Evolutionary conservation across 2,888 invertebrate genomes (phyloP).

Genomic region (Eupithecia subfuscata): DNA sequence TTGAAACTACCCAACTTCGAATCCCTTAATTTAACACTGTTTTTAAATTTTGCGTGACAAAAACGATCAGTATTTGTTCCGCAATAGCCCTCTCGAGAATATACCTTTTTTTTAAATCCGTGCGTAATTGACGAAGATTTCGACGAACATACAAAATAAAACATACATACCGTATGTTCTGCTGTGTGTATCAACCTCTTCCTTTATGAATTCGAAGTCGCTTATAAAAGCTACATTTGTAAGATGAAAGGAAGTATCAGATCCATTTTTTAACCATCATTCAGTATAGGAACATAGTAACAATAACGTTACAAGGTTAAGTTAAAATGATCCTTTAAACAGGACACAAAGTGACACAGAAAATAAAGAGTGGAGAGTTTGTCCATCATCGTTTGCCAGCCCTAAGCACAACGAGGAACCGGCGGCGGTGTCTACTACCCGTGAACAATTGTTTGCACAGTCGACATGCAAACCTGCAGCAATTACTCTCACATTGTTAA

Average conservation of each 20-base stretch:
- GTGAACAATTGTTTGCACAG: slow-evolving; percentile 48
- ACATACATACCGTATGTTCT: too few species aligned
- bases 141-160: too few species aligned
- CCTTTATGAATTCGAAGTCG: too few species aligned
- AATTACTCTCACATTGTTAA: slow-evolving; percentile 5
- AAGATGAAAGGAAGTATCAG: not conserved
- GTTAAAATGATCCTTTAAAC: not conserved
- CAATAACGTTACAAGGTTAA: not conserved
- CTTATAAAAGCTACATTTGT: too few species aligned
- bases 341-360: not conserved
- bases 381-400: slow-evolving; percentile 8
- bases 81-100: too few species aligned
- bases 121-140: too few species aligned
- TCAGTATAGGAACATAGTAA: not conserved
- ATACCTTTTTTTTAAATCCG: too few species aligned
- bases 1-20: too few species aligned
- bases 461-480: slow-evolving; percentile 18
- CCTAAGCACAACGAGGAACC: slow-evolving; percentile 22
- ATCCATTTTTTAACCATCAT: not conserved
- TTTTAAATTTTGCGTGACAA: too few species aligned
- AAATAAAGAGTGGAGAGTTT: not conserved
- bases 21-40: too few species aligned
- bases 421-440: slow-evolving; percentile 39
- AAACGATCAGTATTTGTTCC: too few species aligned
- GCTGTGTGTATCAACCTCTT: too few species aligned